phyloP scores from a whole-genome alignment of 1,140 invertebrate species.

The Tachypleus tridentatus region DNA sequence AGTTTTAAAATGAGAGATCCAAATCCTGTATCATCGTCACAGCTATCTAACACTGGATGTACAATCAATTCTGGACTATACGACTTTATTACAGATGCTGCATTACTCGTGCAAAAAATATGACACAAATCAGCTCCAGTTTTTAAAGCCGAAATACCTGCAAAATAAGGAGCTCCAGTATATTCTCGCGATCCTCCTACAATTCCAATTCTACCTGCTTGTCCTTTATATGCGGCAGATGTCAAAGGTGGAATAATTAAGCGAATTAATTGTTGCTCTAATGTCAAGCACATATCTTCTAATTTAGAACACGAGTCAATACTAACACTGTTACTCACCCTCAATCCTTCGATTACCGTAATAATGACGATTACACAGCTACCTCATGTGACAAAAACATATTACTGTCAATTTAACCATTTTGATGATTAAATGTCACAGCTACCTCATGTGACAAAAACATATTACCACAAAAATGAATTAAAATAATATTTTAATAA shows the following conservation, averaged over 20 bases:
- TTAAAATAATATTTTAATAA: no score
- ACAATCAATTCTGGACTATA: slow-evolving; percentile 97
- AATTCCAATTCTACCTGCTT: slow-evolving; percentile 74
- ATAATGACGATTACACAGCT: no score
- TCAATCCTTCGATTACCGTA: no score
- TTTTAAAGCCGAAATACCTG: slow-evolving; percentile 76
- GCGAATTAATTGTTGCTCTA: no score
- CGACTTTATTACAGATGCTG: slow-evolving; percentile 78
- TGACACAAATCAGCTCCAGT: slow-evolving; percentile 84
- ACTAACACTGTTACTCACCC: no score
- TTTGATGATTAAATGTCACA: no score
- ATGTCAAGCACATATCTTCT: no score
- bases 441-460: no score
- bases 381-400: no score
- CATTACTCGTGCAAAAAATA: slow-evolving; percentile 72
- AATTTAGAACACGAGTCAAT: no score
- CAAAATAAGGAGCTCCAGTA: slow-evolving; percentile 65
- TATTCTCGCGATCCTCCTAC: slow-evolving; percentile 83
- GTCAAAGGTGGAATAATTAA: slow-evolving; percentile 47
- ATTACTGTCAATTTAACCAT: no score
- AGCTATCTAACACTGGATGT: slow-evolving; percentile 59
- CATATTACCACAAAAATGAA: no score
- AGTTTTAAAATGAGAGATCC: slow-evolving; percentile 65
- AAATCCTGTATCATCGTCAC: slow-evolving; percentile 52
- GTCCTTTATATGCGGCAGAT: slow-evolving; percentile 63